phyloP scores from a whole-genome alignment of 2,113 vertebrate species.

The Climacteris rufus region DNA sequence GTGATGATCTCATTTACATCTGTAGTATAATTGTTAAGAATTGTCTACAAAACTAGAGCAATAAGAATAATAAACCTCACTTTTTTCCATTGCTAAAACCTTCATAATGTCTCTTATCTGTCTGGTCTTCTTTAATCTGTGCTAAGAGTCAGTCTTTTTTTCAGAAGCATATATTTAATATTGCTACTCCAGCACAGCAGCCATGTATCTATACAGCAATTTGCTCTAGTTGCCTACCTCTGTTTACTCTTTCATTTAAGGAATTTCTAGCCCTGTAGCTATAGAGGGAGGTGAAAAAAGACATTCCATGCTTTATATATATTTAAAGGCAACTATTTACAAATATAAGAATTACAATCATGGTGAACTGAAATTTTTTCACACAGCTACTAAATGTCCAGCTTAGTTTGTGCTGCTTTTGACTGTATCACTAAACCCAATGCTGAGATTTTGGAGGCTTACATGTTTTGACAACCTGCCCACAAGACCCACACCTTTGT shows the following conservation, averaged over 20 bases:
- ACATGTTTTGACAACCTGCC: background rate
- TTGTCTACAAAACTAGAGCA: background rate
- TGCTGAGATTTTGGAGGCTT: background rate
- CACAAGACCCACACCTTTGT: background rate
- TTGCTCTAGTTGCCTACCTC: background rate
- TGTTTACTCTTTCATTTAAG: background rate
- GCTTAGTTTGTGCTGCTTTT: background rate
- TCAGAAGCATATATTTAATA: background rate
- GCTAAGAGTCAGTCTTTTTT: background rate
- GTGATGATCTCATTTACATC: slow-evolving; percentile 84
- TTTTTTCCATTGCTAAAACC: background rate
- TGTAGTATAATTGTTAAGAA: slow-evolving; percentile 80
- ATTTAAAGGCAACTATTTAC: background rate
- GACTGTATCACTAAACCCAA: background rate
- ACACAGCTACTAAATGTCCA: background rate
- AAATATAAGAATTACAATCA: background rate
- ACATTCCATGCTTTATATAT: background rate
- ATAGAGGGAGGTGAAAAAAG: background rate
- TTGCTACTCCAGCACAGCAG: background rate
- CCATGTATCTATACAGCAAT: background rate
- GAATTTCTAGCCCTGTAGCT: background rate
- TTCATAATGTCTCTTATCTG: background rate
- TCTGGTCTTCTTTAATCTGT: background rate
- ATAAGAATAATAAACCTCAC: background rate
- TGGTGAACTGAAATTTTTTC: background rate